Evolutionary conservation across 1,140 invertebrate species (phyloP).

Genomic region (Geopemphigus sp.): DNA sequence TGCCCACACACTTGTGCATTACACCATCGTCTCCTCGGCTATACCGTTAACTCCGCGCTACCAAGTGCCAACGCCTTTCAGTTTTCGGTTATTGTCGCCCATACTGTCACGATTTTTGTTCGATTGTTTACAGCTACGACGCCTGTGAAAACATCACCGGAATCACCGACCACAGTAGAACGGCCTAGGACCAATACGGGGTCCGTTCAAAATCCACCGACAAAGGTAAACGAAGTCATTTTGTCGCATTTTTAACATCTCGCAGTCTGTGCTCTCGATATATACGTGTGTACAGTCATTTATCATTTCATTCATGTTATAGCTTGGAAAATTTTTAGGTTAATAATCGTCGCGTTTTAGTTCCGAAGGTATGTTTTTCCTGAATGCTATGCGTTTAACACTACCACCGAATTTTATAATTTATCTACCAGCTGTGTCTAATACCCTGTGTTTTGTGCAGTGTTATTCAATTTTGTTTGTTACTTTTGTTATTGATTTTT

Average conservation of each 20-base stretch:
- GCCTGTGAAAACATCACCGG: slow-evolving; percentile 40
- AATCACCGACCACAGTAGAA: slow-evolving; percentile 43
- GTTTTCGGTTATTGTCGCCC: slow-evolving; percentile 30
- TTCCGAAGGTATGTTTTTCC: not conserved
- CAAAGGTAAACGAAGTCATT: slow-evolving; percentile 24
- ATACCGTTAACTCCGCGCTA: not conserved
- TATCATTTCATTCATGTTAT: not conserved
- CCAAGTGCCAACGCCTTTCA: slow-evolving; percentile 17
- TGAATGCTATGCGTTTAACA: not conserved
- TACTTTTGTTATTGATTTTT: not conserved
- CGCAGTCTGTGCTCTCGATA: not conserved
- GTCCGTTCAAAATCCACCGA: slow-evolving; percentile 28
- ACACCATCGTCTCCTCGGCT: not conserved
- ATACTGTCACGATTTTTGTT: not conserved
- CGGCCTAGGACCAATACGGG: slow-evolving; percentile 33
- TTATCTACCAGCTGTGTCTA: not conserved
- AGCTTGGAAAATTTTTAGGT: not conserved
- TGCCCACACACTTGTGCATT: not conserved
- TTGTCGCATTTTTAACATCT: not conserved
- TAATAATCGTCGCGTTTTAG: not conserved
- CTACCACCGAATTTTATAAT: not conserved
- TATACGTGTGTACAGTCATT: not conserved
- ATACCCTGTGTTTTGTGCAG: slow-evolving; percentile 14
- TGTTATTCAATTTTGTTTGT: not conserved
- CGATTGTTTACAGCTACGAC: slow-evolving; percentile 32